Evolutionary conservation across 2,113 vertebrate genomes (phyloP).

Genomic region (Trematomus loennbergii): DNA sequence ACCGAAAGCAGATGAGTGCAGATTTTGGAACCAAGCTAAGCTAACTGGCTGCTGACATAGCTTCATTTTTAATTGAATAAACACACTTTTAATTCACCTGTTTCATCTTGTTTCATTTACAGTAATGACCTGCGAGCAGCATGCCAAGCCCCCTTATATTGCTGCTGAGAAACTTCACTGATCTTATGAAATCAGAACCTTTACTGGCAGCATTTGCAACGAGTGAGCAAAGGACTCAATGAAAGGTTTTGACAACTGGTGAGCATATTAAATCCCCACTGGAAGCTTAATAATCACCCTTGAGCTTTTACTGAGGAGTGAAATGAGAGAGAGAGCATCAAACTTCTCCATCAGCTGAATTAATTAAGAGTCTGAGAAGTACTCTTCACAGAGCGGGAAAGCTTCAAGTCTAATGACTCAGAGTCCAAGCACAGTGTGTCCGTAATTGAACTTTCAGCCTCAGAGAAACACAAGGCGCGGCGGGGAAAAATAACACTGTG

Average conservation of each 20-base stretch:
- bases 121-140: background rate
- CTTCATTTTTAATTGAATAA: background rate
- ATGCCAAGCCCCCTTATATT: background rate
- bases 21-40: background rate
- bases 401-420: constrained; percentile 55
- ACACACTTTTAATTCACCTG: constrained; percentile 5
- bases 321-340: constrained; percentile 44
- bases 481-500: constrained; percentile 35
- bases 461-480: constrained; percentile 14
- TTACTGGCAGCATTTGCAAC: background rate
- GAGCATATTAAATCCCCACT: constrained; percentile 46
- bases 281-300: constrained; percentile 45
- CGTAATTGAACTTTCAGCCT: constrained; percentile 64
- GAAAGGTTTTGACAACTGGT: constrained; percentile 47
- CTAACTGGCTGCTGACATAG: background rate
- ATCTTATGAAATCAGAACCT: constrained; percentile 6
- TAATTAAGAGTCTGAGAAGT: constrained; percentile 63
- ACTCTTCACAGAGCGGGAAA: constrained; percentile 31
- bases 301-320: constrained; percentile 37
- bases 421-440: constrained; percentile 42
- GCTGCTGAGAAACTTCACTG: constrained; percentile 1
- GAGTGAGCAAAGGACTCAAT: constrained; percentile 12
- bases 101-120: constrained; percentile 12
- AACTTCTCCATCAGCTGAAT: constrained; percentile 65
- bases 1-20: background rate